phyloP scores from a whole-genome alignment of 2,888 invertebrate genomes.

The Philonicus albiceps region DNA sequence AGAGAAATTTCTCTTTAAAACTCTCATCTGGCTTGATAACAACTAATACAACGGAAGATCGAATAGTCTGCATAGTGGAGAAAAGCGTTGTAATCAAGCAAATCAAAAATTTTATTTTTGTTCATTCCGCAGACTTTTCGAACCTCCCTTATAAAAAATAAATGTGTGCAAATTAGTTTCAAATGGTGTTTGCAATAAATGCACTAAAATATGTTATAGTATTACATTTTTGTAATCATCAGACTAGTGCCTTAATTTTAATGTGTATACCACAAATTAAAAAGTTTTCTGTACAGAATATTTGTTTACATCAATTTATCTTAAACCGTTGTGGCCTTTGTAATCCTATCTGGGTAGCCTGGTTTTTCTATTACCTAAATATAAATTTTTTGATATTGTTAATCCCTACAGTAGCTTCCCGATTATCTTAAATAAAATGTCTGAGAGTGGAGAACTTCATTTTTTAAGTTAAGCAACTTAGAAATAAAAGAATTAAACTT shows the following conservation, averaged over 20 bases:
- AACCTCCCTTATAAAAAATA: background rate
- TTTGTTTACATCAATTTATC: background rate
- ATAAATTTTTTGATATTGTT: background rate
- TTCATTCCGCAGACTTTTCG: background rate
- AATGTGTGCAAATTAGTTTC: background rate
- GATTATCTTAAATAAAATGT: background rate
- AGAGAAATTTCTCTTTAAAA: slow-evolving; percentile 40
- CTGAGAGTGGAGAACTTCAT: background rate
- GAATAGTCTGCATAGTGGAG: background rate
- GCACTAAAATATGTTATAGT: no score
- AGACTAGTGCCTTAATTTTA: no score
- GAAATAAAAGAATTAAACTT: slow-evolving; percentile 52
- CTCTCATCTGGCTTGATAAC: background rate
- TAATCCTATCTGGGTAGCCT: background rate
- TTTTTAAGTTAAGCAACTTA: background rate
- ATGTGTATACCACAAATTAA: background rate
- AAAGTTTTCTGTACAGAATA: background rate
- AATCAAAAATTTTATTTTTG: background rate
- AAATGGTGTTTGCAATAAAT: background rate
- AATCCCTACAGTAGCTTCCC: no score
- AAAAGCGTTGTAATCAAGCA: background rate
- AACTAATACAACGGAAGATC: background rate
- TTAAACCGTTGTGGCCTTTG: background rate
- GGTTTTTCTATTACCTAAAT: background rate
- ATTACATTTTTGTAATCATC: background rate